phyloP scores from a whole-genome alignment of 64 coral and sea anemone genomes.

The Porites lutea region DNA sequence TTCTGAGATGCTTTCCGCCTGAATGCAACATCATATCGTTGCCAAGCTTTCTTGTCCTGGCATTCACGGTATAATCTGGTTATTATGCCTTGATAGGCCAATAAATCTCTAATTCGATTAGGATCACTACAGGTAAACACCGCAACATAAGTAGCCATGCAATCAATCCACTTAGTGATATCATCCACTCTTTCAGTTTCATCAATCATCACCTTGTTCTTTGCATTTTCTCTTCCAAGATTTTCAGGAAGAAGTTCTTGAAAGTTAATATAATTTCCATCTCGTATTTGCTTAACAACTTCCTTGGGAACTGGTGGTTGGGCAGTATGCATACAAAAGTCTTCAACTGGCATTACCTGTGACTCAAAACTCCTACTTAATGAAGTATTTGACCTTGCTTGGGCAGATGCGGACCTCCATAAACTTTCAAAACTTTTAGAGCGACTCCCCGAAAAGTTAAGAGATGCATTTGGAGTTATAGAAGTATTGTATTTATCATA shows the following conservation, averaged over 20 bases:
- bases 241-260: slow-evolving; percentile 87
- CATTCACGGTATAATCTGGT: slow-evolving; percentile 88
- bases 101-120: slow-evolving; percentile 74
- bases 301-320: slow-evolving; percentile 73
- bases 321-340: slow-evolving; percentile 61
- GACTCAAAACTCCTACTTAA: slow-evolving; percentile 54
- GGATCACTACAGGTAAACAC: slow-evolving; percentile 64
- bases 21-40: slow-evolving; percentile 97
- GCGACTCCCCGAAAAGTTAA: slow-evolving; percentile 70
- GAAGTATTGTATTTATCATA: slow-evolving; percentile 75
- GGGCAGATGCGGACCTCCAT: slow-evolving; percentile 40
- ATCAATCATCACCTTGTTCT: slow-evolving; percentile 69
- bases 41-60: slow-evolving; percentile 93
- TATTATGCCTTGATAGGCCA: slow-evolving; percentile 92
- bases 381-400: slow-evolving; percentile 4
- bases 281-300: slow-evolving; percentile 79
- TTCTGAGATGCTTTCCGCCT: slow-evolving; percentile 86
- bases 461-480: slow-evolving; percentile 52
- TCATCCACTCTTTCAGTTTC: slow-evolving; percentile 88
- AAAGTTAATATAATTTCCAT: slow-evolving; percentile 88
- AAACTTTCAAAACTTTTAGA: slow-evolving; percentile 64
- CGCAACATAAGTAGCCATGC: slow-evolving; percentile 90
- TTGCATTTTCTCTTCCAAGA: slow-evolving; percentile 55
- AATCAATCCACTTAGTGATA: slow-evolving; percentile 97
- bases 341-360: slow-evolving; percentile 20